These are phyloP conservation scores for Halcyon badia DNA, from an alignment of 2,797 vertebrate species.

Conservation along the genomic window DNA sequence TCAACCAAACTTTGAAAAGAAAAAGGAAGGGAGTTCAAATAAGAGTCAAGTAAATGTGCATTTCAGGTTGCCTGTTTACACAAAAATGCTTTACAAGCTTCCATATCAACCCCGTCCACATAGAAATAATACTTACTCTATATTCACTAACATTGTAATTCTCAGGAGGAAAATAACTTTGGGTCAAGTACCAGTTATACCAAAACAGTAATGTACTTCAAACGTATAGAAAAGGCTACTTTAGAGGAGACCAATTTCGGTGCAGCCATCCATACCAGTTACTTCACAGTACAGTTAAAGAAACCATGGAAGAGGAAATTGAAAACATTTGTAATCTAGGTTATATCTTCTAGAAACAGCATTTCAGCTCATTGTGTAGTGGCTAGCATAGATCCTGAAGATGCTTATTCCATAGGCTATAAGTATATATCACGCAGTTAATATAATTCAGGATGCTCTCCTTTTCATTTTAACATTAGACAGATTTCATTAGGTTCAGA, in stretches of 20 bases:
- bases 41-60: neutral
- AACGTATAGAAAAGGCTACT: neutral
- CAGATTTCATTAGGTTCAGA: neutral
- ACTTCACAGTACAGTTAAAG: neutral
- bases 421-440: neutral
- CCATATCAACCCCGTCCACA: neutral
- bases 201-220: neutral
- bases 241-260: neutral
- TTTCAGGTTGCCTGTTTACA: conserved; percentile 43
- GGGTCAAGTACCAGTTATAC: neutral
- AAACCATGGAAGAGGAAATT: neutral
- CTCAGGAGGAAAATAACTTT: neutral
- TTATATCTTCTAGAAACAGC: neutral
- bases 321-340: neutral
- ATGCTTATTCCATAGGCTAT: neutral
- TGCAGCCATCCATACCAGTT: neutral
- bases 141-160: neutral
- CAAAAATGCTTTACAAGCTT: neutral
- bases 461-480: conserved; percentile 20
- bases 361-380: neutral
- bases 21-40: conserved; percentile 56
- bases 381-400: neutral
- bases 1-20: neutral
- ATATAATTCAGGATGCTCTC: neutral
- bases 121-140: neutral